Base-by-base conservation (phyloP, 2,888 invertebrate genomes). In the Pollenia griseotomentosa region DNA sequence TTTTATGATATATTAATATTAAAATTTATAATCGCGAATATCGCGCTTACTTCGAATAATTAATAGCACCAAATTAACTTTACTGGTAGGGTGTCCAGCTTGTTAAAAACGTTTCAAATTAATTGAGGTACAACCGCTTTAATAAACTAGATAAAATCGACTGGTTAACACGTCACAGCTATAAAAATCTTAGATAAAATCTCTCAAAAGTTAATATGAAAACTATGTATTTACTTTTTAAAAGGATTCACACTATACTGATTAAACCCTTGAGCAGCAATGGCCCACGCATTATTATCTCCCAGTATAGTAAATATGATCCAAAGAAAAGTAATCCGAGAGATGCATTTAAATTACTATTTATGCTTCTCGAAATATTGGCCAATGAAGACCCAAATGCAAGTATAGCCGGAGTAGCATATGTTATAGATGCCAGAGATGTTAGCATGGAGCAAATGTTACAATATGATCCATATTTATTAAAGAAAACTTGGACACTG, bases 341-440 rank as follows among this genome's bases (percentile, higher is more conserved):
- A 8, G 91, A 91, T 44, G 89, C 89, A 2, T 92, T 92, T 44
- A 92, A 92, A 66, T 83, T 92, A 51, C 86, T 91, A 33, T 92
- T 92, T 44, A 92, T 92, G 70, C 79, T 92, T 44, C 61, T 92
- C 42, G 92, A 92, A 70, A 71, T 92, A 19, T 78, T 92, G 46
- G 91, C 90, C 9, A 80, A 90, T 74, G 90, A 92, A 70, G 91
- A 90, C 55, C 90, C 91, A 11, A 89, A 90, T 85, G 89, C 91
- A 1, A 89, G 88, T 7, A 81, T 91, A 1, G 79, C 89, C 6
- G 92, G 92, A 1, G 55, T 92, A 0, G 86, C 89, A 0, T 90
- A 88, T 51, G 89, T 92, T 0, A 89, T 92, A 2, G 92, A 92
- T 78, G 89, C 89, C 0, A 89, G 91, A 0, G 91, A 92, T 80